phyloP scores from a whole-genome alignment of 92 coral and sea anemone genomes.

The Paramuricea clavata region DNA sequence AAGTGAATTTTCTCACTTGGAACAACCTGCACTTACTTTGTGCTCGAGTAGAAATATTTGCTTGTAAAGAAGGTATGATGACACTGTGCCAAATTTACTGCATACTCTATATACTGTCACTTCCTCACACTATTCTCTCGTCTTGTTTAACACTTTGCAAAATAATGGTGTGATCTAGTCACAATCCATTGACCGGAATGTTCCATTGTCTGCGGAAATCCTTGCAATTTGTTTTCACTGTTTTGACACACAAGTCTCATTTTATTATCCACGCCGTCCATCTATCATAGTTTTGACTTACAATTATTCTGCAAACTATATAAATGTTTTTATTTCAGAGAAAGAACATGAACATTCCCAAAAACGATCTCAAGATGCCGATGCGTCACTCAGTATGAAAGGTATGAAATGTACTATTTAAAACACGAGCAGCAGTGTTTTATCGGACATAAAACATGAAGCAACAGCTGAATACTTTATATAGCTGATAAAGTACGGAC shows the following conservation, averaged over 20 bases:
- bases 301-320: not conserved
- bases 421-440: no score
- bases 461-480: no score
- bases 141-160: no score
- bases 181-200: no score
- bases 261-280: not conserved
- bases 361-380: not conserved
- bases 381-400: not conserved
- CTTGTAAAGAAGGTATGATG: constrained; percentile 1
- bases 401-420: no score
- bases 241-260: no score
- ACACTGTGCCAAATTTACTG: not conserved
- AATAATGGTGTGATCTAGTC: no score
- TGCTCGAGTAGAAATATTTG: constrained; percentile 14
- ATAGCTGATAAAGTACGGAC: no score
- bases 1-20: not conserved
- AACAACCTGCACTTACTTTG: not conserved
- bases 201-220: no score
- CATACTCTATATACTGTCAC: not conserved
- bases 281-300: no score
- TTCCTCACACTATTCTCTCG: not conserved
- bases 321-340: not conserved
- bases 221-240: not conserved
- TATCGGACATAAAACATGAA: no score
- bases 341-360: not conserved